Percentiles rank a stretch among this genome's conserved stretches.
phyloP scores from a whole-genome alignment of 2,888 invertebrate genomes.

The Mycalesis mineus region DNA sequence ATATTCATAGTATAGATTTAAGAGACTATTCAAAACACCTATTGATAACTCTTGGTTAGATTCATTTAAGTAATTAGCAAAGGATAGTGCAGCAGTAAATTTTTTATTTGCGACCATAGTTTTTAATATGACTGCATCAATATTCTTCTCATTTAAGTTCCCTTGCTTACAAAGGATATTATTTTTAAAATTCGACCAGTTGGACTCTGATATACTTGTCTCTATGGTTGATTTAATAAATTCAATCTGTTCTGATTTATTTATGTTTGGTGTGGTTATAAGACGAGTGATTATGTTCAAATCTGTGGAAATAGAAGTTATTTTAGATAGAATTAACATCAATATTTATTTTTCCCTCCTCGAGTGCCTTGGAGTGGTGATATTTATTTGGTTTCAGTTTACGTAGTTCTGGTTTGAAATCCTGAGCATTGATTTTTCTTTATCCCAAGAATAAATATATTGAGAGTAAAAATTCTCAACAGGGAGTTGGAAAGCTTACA shows the following conservation, averaged over 20 bases:
- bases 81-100: constrained; percentile 74
- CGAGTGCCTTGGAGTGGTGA: too few relatives aligned
- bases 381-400: too few relatives aligned
- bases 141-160: constrained; percentile 66
- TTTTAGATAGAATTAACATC: neutral
- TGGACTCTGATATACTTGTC: constrained; percentile 34
- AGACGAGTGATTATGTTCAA: constrained; percentile 8
- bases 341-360: too few relatives aligned
- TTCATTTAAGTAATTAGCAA: constrained; percentile 74
- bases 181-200: constrained; percentile 64
- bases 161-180: constrained; percentile 55
- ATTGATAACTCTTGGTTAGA: constrained; percentile 72
- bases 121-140: constrained; percentile 80
- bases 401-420: too few relatives aligned
- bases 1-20: constrained; percentile 72
- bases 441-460: too few relatives aligned
- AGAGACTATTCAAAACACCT: constrained; percentile 77
- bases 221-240: constrained; percentile 46
- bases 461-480: neutral
- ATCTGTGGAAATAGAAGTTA: constrained; percentile 14
- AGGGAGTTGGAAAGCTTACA: too few relatives aligned
- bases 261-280: constrained; percentile 7
- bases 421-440: too few relatives aligned
- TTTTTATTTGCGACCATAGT: constrained; percentile 62
- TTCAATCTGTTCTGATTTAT: constrained; percentile 45